These are phyloP conservation scores for Ophion costatus DNA, from an alignment of 2,888 invertebrate genomes.

Conservation along the genomic window DNA sequence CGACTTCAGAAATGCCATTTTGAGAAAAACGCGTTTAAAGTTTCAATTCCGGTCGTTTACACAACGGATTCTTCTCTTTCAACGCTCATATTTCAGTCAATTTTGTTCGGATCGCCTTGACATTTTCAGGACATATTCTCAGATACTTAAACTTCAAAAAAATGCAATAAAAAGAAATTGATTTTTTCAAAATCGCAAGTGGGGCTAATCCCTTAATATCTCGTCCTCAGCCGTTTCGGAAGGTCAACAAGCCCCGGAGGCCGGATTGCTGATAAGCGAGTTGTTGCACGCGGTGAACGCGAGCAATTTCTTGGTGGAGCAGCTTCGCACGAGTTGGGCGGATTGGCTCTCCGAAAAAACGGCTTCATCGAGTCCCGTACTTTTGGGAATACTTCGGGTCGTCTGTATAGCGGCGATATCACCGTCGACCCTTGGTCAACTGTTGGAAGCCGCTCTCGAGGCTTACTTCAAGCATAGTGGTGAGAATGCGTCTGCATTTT, in stretches of 20 bases:
- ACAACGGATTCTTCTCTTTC: too few relatives aligned
- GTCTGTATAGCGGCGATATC: slow-evolving; percentile 84
- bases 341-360: slow-evolving; percentile 84
- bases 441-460: slow-evolving; percentile 85
- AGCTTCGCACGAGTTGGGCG: slow-evolving; percentile 80
- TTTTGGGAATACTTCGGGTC: slow-evolving; percentile 84
- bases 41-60: too few relatives aligned
- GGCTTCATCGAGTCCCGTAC: slow-evolving; percentile 82
- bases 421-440: slow-evolving; percentile 83
- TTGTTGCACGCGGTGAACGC: slow-evolving; percentile 84
- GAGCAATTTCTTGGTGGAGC: slow-evolving; percentile 77
- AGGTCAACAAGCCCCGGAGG: slow-evolving; percentile 83
- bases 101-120: too few relatives aligned
- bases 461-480: slow-evolving; percentile 85
- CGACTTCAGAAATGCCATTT: too few relatives aligned
- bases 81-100: too few relatives aligned
- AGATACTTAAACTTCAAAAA: too few relatives aligned
- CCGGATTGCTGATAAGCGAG: slow-evolving; percentile 85
- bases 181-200: too few relatives aligned
- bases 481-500: slow-evolving; percentile 69
- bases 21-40: too few relatives aligned
- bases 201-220: background rate
- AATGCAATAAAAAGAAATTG: too few relatives aligned
- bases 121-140: too few relatives aligned
- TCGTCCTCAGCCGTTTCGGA: slow-evolving; percentile 79